phyloP scores from a whole-genome alignment of 2,113 vertebrate species.

The Tragelaphus buxtoni region DNA sequence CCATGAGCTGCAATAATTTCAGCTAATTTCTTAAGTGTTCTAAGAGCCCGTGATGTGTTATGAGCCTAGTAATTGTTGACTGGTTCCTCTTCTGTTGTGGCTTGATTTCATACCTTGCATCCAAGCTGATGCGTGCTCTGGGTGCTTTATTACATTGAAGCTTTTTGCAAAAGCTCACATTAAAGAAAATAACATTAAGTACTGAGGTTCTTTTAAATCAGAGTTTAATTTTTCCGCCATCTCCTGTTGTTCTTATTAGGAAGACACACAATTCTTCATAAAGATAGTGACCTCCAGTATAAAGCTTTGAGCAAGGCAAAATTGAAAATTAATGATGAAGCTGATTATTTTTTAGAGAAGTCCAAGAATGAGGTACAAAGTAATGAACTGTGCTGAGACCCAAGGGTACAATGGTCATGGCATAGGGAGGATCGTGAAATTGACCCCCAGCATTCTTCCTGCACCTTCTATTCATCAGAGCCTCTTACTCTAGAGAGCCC shows the following conservation, averaged over 20 bases:
- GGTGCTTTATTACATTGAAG: conserved; percentile 65
- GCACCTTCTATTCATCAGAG: neutral
- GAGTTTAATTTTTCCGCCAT: conserved; percentile 62
- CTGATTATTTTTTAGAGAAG: conserved; percentile 46
- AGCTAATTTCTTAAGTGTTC: conserved; percentile 78
- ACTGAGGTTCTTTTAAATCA: conserved; percentile 68
- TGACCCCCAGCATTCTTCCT: neutral
- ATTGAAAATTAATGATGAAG: conserved; percentile 58
- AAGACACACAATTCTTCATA: conserved; percentile 55
- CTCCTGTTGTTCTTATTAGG: conserved; percentile 60
- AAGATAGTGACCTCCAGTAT: conserved; percentile 60
- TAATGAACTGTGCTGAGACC: conserved; percentile 5
- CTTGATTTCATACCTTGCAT: conserved; percentile 73
- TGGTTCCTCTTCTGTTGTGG: conserved; percentile 61
- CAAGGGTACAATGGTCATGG: neutral
- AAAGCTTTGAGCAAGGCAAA: conserved; percentile 58
- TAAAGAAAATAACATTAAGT: conserved; percentile 69
- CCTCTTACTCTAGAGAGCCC: neutral
- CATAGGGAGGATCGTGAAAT: neutral
- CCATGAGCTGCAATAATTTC: conserved; percentile 70
- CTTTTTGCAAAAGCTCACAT: conserved; percentile 68
- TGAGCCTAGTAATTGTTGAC: conserved; percentile 76
- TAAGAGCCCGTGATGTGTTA: conserved; percentile 74
- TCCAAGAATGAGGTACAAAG: conserved; percentile 28
- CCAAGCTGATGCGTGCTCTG: conserved; percentile 47